Percentiles rank a stretch among this genome's conserved stretches.
These are phyloP conservation scores for Buathra laborator DNA, from an alignment of 2,888 invertebrate genomes.

Conservation along the genomic window DNA sequence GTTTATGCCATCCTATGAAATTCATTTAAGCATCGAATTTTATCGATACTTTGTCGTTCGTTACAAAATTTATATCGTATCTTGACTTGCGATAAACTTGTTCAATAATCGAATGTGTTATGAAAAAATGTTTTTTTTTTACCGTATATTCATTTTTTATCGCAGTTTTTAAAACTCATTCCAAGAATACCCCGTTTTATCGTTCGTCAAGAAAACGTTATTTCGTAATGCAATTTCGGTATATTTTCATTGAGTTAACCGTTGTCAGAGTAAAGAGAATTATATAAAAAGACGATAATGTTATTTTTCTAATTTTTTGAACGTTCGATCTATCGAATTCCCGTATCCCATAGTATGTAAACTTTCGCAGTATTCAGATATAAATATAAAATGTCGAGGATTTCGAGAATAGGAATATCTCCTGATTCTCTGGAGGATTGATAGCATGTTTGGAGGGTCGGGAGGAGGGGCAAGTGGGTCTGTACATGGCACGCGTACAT, in stretches of 20 bases:
- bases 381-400: slow-evolving; percentile 18
- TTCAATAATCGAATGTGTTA: neutral
- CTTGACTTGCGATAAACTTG: no score
- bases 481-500: slow-evolving; percentile 37
- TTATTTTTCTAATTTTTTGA: neutral
- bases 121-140: neutral
- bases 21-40: neutral
- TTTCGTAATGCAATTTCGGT: no score
- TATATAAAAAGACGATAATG: neutral
- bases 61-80: neutral
- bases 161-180: no score
- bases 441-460: slow-evolving; percentile 23
- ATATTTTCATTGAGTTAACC: no score
- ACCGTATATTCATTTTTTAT: neutral
- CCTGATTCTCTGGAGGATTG: slow-evolving; percentile 36
- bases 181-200: no score
- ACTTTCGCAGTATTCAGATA: neutral
- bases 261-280: neutral
- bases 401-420: slow-evolving; percentile 39
- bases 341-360: neutral
- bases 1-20: neutral
- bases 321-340: neutral
- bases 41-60: neutral
- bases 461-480: slow-evolving; percentile 32
- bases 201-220: no score